Percentiles rank a stretch among this genome's conserved stretches.
Conservation (phyloP, 37 sponge, comb jelly and placozoan species). For the Dysidea cf. avara region DNA sequence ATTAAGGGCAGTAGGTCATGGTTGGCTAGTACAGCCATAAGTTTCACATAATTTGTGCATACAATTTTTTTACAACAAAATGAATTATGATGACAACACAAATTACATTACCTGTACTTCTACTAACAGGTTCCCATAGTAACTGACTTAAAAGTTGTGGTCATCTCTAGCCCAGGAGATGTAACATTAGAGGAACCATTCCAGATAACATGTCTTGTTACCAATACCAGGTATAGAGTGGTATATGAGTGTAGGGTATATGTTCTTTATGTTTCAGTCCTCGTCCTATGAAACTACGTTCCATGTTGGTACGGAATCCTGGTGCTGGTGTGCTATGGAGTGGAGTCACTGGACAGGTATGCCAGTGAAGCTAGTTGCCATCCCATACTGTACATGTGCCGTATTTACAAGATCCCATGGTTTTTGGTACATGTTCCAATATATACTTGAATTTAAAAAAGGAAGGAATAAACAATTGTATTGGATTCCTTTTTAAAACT, state of each 20-base stretch:
- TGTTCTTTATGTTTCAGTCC: conserved; percentile 6
- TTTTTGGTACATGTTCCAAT: neutral
- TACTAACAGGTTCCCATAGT: conserved; percentile 34
- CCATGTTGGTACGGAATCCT: conserved; percentile 25
- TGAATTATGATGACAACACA: too few species aligned
- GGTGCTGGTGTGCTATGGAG: conserved; percentile 60
- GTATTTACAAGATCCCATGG: neutral
- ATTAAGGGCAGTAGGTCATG: too few species aligned
- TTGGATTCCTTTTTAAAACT: neutral
- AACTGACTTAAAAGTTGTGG: conserved; percentile 23
- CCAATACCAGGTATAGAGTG: conserved; percentile 52
- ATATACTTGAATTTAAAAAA: neutral
- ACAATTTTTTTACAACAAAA: too few species aligned
- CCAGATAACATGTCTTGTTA: conserved; percentile 33
- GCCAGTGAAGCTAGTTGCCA: neutral
- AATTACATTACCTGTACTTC: too few species aligned
- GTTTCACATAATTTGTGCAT: too few species aligned
- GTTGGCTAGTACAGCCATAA: too few species aligned
- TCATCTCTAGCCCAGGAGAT: conserved; percentile 33
- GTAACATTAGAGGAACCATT: conserved; percentile 59
- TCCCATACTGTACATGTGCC: neutral
- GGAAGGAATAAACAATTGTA: neutral
- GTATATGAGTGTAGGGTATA: neutral
- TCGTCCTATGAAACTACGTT: conserved; percentile 36
- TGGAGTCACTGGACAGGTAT: conserved; percentile 62